A percentile compares a stretch with the other conserved stretches of the same genome.
Conservation (phyloP, 1,140 invertebrate species). For the Drosophila kanapiae region DNA sequence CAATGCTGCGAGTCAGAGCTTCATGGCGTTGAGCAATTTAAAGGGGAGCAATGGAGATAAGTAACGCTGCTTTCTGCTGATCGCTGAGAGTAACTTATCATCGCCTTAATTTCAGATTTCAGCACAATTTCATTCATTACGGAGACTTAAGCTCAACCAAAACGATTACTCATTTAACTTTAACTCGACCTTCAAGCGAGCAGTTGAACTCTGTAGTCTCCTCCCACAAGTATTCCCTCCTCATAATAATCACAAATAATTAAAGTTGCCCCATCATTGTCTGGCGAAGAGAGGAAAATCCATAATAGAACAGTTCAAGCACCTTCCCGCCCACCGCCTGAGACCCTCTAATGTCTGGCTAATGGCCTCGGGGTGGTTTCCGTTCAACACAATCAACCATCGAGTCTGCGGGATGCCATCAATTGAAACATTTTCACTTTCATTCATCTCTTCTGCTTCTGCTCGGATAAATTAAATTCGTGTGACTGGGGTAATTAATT, state of each 20-base stretch:
- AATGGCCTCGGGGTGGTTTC: conserved; percentile 23
- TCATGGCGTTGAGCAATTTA: background rate
- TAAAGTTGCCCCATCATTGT: conserved; percentile 66
- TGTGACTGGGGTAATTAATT: conserved; percentile 45
- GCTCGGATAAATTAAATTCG: conserved; percentile 55
- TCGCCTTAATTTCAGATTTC: conserved; percentile 1
- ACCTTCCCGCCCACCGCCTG: conserved; percentile 15
- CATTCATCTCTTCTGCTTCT: conserved; percentile 52
- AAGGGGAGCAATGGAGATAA: background rate
- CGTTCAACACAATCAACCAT: conserved; percentile 8
- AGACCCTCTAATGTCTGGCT: conserved; percentile 5
- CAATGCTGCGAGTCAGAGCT: conserved; percentile 1
- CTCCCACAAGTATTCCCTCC: conserved; percentile 8
- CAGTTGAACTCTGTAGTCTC: conserved; percentile 18
- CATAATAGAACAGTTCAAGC: conserved; percentile 54
- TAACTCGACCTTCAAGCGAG: conserved; percentile 69
- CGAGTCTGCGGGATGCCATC: conserved; percentile 14
- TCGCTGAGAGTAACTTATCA: background rate
- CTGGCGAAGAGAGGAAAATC: conserved; percentile 35
- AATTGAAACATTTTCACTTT: conserved; percentile 47
- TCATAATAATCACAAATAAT: conserved; percentile 57
- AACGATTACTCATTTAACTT: conserved; percentile 53
- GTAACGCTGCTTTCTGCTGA: background rate
- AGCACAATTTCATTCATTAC: conserved; percentile 6
- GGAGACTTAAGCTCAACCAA: background rate